Percentiles rank a stretch among this genome's conserved stretches.
Conservation (phyloP, 2,113 vertebrate species). For the Oreochromis spilurus region DNA sequence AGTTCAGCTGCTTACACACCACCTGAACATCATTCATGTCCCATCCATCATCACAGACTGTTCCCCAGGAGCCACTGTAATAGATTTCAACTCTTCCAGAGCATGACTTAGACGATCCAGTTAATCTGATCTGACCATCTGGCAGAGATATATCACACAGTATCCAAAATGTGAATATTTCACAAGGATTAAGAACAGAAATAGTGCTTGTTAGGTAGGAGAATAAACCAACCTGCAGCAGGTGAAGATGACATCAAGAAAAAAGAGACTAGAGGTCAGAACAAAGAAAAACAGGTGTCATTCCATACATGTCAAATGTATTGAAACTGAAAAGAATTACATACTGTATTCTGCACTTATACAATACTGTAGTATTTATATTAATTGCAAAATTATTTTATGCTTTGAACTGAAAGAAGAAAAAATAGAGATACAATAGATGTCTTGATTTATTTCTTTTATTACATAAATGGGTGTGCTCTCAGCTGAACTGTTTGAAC, state of each 20-base stretch:
- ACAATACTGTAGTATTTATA: not conserved
- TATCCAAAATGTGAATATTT: not conserved
- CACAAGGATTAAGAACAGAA: not conserved
- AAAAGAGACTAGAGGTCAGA: not conserved
- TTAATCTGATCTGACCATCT: not conserved
- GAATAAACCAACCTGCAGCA: not conserved
- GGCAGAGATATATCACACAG: not conserved
- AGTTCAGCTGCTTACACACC: not conserved
- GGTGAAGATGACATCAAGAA: not conserved
- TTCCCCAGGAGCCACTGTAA: not conserved
- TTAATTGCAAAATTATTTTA: not conserved
- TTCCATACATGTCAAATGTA: not conserved
- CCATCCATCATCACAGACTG: not conserved
- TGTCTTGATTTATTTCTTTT: not conserved
- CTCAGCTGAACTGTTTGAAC: not conserved
- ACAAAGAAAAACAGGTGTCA: not conserved
- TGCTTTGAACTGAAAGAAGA: not conserved
- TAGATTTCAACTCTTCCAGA: not conserved
- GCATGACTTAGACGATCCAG: not conserved
- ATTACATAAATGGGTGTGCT: not conserved
- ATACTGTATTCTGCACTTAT: not conserved
- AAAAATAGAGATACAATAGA: not conserved
- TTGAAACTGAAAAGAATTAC: not conserved
- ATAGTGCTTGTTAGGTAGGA: not conserved
- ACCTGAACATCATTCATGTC: not conserved